Conservation (phyloP, 2,888 invertebrate genomes). For the Atethmia centrago region DNA sequence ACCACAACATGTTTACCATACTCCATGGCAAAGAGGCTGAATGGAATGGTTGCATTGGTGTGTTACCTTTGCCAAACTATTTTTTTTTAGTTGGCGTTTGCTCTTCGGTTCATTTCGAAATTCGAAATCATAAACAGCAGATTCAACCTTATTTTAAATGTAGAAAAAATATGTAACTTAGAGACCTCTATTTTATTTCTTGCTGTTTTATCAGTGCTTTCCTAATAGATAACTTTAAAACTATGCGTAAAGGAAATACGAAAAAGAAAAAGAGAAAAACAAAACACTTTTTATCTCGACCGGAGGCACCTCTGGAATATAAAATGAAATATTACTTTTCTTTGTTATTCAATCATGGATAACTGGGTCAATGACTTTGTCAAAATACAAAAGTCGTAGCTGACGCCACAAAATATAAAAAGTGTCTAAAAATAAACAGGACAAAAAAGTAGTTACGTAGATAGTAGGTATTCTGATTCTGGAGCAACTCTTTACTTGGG, state of each 20-base stretch:
- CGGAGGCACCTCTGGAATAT: conserved; percentile 32
- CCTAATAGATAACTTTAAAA: conserved; percentile 35
- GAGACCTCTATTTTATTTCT: conserved; percentile 8
- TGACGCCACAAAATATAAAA: conserved; percentile 26
- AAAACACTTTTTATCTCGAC: conserved; percentile 43
- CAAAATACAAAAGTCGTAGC: conserved; percentile 30
- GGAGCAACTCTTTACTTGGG: conserved; percentile 24
- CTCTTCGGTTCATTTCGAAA: conserved; percentile 16
- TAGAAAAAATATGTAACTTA: not conserved
- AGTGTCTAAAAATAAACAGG: conserved; percentile 15
- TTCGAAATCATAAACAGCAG: not conserved
- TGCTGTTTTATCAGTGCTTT: not conserved
- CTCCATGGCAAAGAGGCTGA: conserved; percentile 28
- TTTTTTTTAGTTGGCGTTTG: not conserved
- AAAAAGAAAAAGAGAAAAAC: conserved; percentile 27
- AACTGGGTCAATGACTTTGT: conserved; percentile 49
- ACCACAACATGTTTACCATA: conserved; percentile 40
- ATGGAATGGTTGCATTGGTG: conserved; percentile 30
- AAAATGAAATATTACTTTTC: conserved; percentile 53
- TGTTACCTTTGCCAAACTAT: conserved; percentile 1
- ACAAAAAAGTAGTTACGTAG: not conserved
- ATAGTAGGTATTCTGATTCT: conserved; percentile 19
- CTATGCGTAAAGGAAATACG: conserved; percentile 25
- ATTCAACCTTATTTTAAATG: not conserved
- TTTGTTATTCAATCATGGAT: conserved; percentile 41